phyloP scores from a whole-genome alignment of 2,797 vertebrate species.

The Sebastes hopkinsi region DNA sequence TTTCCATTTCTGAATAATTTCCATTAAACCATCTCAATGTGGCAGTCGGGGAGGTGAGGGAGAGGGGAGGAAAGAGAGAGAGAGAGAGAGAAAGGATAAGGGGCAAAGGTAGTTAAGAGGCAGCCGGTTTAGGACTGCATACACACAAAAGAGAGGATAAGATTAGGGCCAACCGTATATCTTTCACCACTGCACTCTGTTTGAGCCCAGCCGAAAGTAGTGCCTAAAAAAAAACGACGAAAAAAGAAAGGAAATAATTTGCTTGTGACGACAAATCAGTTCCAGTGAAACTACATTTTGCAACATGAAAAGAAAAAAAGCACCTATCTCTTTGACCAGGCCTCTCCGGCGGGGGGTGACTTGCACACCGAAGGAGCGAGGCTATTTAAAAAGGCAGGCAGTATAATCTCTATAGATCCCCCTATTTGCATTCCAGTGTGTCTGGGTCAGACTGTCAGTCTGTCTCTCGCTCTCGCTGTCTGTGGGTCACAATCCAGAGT shows the following conservation, averaged over 20 bases:
- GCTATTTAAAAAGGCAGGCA: slow-evolving; percentile 51
- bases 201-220: slow-evolving; percentile 42
- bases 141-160: slow-evolving; percentile 49
- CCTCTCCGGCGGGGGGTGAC: slow-evolving; percentile 26
- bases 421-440: slow-evolving; percentile 73
- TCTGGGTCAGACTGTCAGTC: slow-evolving; percentile 70
- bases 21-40: slow-evolving; percentile 65
- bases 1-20: slow-evolving; percentile 66
- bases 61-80: slow-evolving; percentile 1
- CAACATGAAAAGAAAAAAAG: slow-evolving; percentile 44
- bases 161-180: slow-evolving; percentile 52
- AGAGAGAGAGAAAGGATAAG: slow-evolving; percentile 44
- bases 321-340: slow-evolving; percentile 49
- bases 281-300: slow-evolving; percentile 39
- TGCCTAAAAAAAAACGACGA: not conserved
- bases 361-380: slow-evolving; percentile 21
- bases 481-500: slow-evolving; percentile 58
- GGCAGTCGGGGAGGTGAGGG: slow-evolving; percentile 30
- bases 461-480: slow-evolving; percentile 50
- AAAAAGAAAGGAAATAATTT: slow-evolving; percentile 52
- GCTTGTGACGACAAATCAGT: slow-evolving; percentile 48
- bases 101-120: slow-evolving; percentile 60
- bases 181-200: slow-evolving; percentile 47
- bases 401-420: slow-evolving; percentile 63
- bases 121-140: slow-evolving; percentile 42